phyloP scores from a whole-genome alignment of 2,888 invertebrate genomes.

The Epiblema foenella region DNA sequence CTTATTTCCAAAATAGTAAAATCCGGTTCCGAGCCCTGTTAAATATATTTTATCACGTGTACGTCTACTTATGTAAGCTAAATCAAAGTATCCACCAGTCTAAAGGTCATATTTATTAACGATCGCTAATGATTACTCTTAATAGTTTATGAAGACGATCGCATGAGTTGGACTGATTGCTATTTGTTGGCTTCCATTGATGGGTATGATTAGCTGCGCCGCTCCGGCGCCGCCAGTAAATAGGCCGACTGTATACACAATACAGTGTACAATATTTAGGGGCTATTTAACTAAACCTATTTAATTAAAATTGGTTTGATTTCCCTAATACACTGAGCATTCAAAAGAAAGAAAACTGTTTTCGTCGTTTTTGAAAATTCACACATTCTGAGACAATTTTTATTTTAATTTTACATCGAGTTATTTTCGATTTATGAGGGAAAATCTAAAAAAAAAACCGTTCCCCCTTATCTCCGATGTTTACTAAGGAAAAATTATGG shows the following conservation, averaged over 20 bases:
- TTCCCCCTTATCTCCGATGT: no score
- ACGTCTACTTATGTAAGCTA: not conserved
- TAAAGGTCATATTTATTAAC: conserved; percentile 27
- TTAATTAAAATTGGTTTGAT: not conserved
- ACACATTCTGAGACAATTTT: no score
- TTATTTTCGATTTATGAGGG: no score
- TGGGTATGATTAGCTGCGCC: conserved; percentile 73
- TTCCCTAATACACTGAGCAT: no score
- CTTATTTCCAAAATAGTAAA: no score
- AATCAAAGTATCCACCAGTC: conserved; percentile 13
- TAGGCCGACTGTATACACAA: conserved; percentile 17
- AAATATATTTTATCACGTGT: not conserved
- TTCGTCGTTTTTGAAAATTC: no score
- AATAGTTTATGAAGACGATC: conserved; percentile 54
- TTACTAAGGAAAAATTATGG: no score
- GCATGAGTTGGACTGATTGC: conserved; percentile 65
- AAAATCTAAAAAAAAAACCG: no score
- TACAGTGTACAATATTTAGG: not conserved
- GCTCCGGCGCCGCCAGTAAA: conserved; percentile 64
- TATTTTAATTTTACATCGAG: no score
- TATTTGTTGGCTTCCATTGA: conserved; percentile 77
- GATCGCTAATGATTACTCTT: conserved; percentile 35
- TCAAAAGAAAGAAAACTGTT: no score
- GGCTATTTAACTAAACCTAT: not conserved
- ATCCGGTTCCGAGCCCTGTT: no score